phyloP scores from a whole-genome alignment of 2,797 vertebrate species.

The Siniperca undulata region DNA sequence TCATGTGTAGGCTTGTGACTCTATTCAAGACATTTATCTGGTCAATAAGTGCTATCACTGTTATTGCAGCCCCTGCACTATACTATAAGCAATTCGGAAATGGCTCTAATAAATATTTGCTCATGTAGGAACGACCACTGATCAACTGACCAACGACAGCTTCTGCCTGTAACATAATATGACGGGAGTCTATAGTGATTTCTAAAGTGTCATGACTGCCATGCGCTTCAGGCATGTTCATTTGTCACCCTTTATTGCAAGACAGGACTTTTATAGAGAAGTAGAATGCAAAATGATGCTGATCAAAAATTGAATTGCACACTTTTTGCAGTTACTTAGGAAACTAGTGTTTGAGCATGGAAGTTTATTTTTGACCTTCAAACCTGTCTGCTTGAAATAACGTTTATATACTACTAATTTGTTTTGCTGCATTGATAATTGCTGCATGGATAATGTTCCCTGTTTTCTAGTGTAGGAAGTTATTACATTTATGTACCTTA shows the following conservation, averaged over 20 bases:
- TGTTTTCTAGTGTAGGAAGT: background rate
- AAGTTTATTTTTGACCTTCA: background rate
- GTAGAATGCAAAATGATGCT: background rate
- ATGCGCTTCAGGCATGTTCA: conserved; percentile 1
- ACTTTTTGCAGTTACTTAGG: background rate
- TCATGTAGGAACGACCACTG: conserved; percentile 41
- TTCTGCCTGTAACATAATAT: conserved; percentile 33
- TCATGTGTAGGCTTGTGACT: conserved; percentile 76
- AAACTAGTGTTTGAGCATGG: background rate
- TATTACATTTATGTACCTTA: background rate
- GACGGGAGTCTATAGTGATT: conserved; percentile 15
- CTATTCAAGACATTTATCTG: conserved; percentile 79
- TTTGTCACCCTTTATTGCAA: background rate
- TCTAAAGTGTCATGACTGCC: conserved; percentile 3
- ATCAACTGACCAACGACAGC: too few relatives aligned
- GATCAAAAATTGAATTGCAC: background rate
- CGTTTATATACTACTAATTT: background rate
- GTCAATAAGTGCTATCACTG: conserved; percentile 74
- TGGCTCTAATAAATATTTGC: conserved; percentile 56
- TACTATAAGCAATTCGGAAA: conserved; percentile 58
- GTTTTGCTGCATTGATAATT: background rate
- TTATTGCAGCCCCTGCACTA: conserved; percentile 63
- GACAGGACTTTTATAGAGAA: background rate
- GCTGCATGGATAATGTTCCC: background rate
- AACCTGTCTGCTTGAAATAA: background rate